Evolutionary conservation across 2,797 vertebrate species (phyloP), one percentile per base, ranked within the genome.

Genomic region (Xenentodon cancila): DNA sequence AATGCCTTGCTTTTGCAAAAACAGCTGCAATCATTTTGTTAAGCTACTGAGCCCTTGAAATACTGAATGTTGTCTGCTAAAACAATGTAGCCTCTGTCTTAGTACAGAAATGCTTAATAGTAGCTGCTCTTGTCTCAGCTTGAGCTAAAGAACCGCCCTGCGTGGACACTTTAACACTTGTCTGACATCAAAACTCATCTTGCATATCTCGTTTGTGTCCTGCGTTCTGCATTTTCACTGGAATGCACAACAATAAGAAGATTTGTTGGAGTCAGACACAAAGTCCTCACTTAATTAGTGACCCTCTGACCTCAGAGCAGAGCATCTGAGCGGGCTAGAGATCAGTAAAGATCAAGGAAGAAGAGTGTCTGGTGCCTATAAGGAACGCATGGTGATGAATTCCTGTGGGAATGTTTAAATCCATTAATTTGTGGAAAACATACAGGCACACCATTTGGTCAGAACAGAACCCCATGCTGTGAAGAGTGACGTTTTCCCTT

Each of bases 381-480:
- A 16, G 19, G 52, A 54, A 53, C 56, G 44, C 66, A 55, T 20
- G 18, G 50, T 68, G 52, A 46, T 62, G 46, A 46, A 32, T 61
- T 45, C 64, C n/a, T 46, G 4, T 43, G 49, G 40, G 57, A 69
- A 64, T 52, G 48, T 57, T 51, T 59, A 57, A 51, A 70, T 47
- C 62, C 46, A 52, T 59, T 77, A 6, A 19, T 37, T 49, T 47
- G 51, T n/a, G 18, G 32, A 62, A 55, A 59, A 64, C 62, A 58
- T n/a, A 25, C 55, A 64, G 34, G 53, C 63, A 47, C 19, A 37
- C 32, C 66, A 61, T 75, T 80, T 80, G 75, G 64, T 64, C 61
- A 30, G 43, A 85, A 64, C 82, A 84, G 82, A 74, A 73, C 71
- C 75, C 65, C 1, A 44, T 62, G 56, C 73, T 67, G 57, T 66